A percentile compares a stretch with the other conserved stretches of the same genome.
Conservation (phyloP, 1,140 invertebrate genomes). For the Choristoneura fumiferana region DNA sequence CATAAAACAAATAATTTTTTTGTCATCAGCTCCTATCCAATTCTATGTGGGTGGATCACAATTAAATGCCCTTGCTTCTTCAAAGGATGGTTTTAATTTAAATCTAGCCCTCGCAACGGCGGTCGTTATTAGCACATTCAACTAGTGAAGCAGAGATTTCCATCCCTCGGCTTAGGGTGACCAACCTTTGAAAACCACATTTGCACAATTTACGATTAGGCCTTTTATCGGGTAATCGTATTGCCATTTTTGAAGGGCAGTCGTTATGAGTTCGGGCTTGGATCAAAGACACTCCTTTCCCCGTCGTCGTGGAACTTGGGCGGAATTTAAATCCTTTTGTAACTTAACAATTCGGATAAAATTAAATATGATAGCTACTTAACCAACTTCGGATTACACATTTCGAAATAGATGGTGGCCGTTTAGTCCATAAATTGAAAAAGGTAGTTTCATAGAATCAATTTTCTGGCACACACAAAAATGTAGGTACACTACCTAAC, state of each 20-base stretch:
- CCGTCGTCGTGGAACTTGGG: neutral
- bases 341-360: too few relatives aligned
- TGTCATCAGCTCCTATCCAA: conserved; percentile 43
- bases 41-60: conserved; percentile 56
- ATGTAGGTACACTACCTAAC: too few relatives aligned
- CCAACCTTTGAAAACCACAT: conserved; percentile 29
- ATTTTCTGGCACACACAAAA: too few relatives aligned
- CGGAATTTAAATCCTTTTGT: neutral
- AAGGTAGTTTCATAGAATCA: too few relatives aligned
- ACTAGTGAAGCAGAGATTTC: conserved; percentile 22
- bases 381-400: too few relatives aligned
- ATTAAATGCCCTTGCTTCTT: conserved; percentile 64
- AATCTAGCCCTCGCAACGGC: conserved; percentile 47
- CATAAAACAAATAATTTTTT: too few relatives aligned
- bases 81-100: conserved; percentile 65
- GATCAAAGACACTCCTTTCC: conserved; percentile 20
- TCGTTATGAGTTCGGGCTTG: neutral
- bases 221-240: conserved; percentile 20
- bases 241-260: conserved; percentile 18
- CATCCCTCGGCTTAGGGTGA: conserved; percentile 16
- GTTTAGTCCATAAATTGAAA: too few relatives aligned
- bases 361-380: too few relatives aligned
- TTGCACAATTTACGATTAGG: conserved; percentile 24
- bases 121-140: conserved; percentile 28
- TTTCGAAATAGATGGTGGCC: too few relatives aligned